These are phyloP conservation scores for Podabrus alpinus DNA, from an alignment of 2,888 invertebrate genomes.

Conservation along the genomic window DNA sequence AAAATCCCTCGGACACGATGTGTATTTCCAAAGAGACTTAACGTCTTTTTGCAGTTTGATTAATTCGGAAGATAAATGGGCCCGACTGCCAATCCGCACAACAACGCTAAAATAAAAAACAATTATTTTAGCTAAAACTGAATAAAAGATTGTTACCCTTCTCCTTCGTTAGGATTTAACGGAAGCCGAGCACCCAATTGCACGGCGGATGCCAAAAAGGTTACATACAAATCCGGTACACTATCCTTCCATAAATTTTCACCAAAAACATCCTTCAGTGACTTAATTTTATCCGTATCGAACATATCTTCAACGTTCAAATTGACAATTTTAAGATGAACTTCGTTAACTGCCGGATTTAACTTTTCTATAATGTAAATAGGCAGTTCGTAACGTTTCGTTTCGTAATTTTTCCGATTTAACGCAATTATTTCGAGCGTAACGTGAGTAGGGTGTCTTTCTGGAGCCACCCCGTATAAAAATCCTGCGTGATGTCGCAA, in stretches of 20 bases:
- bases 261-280: conserved; percentile 76
- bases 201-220: conserved; percentile 83
- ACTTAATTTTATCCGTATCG: conserved; percentile 70
- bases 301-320: conserved; percentile 87
- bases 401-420: conserved; percentile 78
- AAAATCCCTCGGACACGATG: conserved; percentile 79
- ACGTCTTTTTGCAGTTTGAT: conserved; percentile 78
- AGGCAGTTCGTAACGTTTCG: conserved; percentile 65
- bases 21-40: conserved; percentile 75
- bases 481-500: conserved; percentile 77
- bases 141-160: conserved; percentile 68
- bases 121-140: neutral
- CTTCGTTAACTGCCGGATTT: conserved; percentile 72
- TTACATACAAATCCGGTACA: conserved; percentile 74
- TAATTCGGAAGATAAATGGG: conserved; percentile 72
- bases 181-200: conserved; percentile 84
- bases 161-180: conserved; percentile 79
- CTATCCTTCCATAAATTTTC: conserved; percentile 80
- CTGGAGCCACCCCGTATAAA: conserved; percentile 83
- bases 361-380: conserved; percentile 69
- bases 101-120: conserved; percentile 66
- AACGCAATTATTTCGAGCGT: conserved; percentile 77
- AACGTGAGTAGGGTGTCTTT: conserved; percentile 58
- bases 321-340: conserved; percentile 88
- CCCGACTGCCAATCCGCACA: conserved; percentile 77